These are phyloP conservation scores for Drosophila fungiperda DNA, from an alignment of 2,888 invertebrate genomes.

Conservation along the genomic window DNA sequence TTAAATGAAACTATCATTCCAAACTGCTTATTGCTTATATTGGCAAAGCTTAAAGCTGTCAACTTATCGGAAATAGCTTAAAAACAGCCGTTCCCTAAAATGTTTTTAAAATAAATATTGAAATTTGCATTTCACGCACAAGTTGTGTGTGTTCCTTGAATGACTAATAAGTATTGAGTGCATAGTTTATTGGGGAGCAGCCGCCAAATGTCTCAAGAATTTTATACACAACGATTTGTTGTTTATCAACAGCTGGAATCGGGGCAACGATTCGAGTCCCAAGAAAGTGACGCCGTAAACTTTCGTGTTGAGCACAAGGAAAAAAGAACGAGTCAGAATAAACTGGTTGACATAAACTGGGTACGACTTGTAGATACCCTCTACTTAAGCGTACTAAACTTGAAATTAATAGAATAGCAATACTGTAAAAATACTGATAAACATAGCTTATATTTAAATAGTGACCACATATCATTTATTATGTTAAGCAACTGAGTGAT, in stretches of 20 bases:
- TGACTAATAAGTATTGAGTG: conserved; percentile 40
- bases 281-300: conserved; percentile 36
- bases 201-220: conserved; percentile 29
- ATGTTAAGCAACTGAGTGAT: too few relatives aligned
- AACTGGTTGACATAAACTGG: neutral
- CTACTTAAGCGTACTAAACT: neutral
- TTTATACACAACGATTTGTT: conserved; percentile 10
- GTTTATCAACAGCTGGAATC: conserved; percentile 45
- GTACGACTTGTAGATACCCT: neutral
- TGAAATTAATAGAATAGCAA: neutral
- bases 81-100: neutral
- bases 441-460: neutral
- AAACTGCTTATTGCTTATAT: neutral
- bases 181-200: conserved; percentile 7
- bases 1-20: neutral
- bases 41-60: neutral
- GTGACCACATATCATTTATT: too few relatives aligned
- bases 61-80: neutral
- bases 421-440: neutral
- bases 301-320: conserved; percentile 16
- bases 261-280: conserved; percentile 23
- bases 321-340: neutral
- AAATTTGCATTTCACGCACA: conserved; percentile 4
- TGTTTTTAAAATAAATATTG: neutral
- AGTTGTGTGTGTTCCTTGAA: conserved; percentile 27